Evolutionary conservation across 1,140 invertebrate genomes (phyloP).

Genomic region (Acromyrmex heyeri): DNA sequence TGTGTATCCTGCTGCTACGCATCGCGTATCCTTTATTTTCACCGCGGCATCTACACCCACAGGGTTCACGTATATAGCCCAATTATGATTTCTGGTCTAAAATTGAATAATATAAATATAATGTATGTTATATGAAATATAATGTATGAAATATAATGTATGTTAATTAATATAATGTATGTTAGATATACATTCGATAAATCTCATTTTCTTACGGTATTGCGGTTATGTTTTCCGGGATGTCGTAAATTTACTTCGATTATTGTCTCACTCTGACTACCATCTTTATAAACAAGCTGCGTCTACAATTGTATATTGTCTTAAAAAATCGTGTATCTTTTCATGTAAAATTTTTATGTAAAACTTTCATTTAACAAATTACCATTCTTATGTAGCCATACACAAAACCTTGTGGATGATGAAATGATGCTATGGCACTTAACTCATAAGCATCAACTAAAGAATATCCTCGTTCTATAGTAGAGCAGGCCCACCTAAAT

Average conservation of each 20-base stretch:
- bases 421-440: conserved; percentile 95
- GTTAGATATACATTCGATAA: background rate
- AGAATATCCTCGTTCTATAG: conserved; percentile 94
- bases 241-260: conserved; percentile 95
- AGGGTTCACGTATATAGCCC: conserved; percentile 97
- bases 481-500: conserved; percentile 93
- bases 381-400: conserved; percentile 96
- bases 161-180: conserved; percentile 20
- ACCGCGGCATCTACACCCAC: conserved; percentile 97
- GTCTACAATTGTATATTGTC: conserved; percentile 86
- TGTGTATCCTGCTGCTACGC: conserved; percentile 95
- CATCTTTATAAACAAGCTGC: conserved; percentile 95
- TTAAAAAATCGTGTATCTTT: background rate
- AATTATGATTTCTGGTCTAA: conserved; percentile 94
- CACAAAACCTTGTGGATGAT: conserved; percentile 94
- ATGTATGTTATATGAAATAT: background rate
- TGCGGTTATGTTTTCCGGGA: conserved; percentile 93
- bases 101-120: conserved; percentile 69
- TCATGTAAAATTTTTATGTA: background rate
- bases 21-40: conserved; percentile 92
- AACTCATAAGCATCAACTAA: conserved; percentile 94
- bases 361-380: conserved; percentile 37
- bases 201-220: conserved; percentile 88
- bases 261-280: conserved; percentile 94
- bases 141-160: too few relatives aligned